Percentiles rank a stretch among this genome's conserved stretches.
Conservation (phyloP, 2,113 vertebrate species). For the Cyanocitta stelleri region DNA sequence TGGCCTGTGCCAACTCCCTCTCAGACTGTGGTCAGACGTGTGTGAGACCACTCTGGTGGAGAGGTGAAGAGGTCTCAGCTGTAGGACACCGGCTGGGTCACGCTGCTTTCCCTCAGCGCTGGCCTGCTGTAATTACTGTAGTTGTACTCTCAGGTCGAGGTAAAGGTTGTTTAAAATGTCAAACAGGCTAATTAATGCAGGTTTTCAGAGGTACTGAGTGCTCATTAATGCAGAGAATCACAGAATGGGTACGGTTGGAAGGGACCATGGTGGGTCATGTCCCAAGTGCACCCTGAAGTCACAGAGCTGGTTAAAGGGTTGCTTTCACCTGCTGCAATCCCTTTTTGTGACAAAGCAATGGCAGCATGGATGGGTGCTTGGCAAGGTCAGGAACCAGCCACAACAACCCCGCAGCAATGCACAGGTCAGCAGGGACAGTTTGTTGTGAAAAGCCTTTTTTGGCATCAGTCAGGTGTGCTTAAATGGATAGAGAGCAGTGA, state of each 20-base stretch:
- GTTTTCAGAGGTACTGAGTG: neutral
- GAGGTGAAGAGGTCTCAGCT: neutral
- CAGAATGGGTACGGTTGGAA: neutral
- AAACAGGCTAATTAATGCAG: neutral
- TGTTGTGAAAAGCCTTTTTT: neutral
- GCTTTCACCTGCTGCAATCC: neutral
- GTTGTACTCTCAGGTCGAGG: neutral
- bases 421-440: neutral
- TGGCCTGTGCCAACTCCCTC: neutral
- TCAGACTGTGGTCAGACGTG: neutral
- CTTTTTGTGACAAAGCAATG: neutral
- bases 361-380: neutral
- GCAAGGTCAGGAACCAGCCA: neutral
- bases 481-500: neutral
- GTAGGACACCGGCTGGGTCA: neutral
- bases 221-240: neutral
- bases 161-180: neutral
- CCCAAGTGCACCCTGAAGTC: neutral
- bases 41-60: no score
- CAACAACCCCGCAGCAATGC: neutral
- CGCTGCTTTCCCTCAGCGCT: rapidly evolving
- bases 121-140: neutral
- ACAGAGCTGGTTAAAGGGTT: neutral
- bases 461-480: neutral
- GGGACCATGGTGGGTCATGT: neutral